A percentile compares a stretch with the other conserved stretches of the same genome.
These are phyloP conservation scores for Drosophila eugracilis DNA, from an alignment of 1,140 invertebrate genomes.

Conservation along the genomic window DNA sequence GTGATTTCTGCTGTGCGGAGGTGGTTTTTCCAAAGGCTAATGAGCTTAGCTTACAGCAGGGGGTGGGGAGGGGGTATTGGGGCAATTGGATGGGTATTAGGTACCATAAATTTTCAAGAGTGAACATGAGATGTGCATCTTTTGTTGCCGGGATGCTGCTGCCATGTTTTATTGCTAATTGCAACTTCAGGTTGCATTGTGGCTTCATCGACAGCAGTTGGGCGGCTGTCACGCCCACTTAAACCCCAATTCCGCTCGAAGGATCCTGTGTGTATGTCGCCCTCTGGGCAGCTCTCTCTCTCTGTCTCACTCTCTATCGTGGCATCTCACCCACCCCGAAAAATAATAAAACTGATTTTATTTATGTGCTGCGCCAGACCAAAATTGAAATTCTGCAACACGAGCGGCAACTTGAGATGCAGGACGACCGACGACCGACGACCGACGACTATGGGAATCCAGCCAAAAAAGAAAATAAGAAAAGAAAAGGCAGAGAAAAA, in stretches of 20 bases:
- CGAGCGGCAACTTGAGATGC: constrained; percentile 44
- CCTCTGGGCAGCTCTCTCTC: constrained; percentile 63
- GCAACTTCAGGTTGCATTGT: constrained; percentile 68
- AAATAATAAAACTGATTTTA: constrained; percentile 82
- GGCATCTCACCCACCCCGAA: constrained; percentile 23
- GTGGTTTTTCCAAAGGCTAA: constrained; percentile 11
- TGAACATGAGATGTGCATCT: constrained; percentile 22
- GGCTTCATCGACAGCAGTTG: constrained; percentile 33
- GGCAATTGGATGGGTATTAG: neutral
- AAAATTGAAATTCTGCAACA: constrained; percentile 77
- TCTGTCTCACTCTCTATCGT: too few species aligned
- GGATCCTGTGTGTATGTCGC: constrained; percentile 23
- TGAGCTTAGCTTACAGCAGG: constrained; percentile 21
- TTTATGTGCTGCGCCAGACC: constrained; percentile 72
- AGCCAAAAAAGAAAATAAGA: neutral
- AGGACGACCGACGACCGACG: constrained; percentile 1
- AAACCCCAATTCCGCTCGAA: neutral
- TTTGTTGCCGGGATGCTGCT: constrained; percentile 31
- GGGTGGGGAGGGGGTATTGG: neutral
- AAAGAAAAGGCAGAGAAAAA: neutral
- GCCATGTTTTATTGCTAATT: constrained; percentile 68
- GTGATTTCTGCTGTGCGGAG: constrained; percentile 10
- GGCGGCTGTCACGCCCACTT: neutral
- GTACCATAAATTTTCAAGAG: constrained; percentile 8
- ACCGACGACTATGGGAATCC: neutral